Conservation (phyloP, 2,888 invertebrate species). For the Trissoscelio sp. region DNA sequence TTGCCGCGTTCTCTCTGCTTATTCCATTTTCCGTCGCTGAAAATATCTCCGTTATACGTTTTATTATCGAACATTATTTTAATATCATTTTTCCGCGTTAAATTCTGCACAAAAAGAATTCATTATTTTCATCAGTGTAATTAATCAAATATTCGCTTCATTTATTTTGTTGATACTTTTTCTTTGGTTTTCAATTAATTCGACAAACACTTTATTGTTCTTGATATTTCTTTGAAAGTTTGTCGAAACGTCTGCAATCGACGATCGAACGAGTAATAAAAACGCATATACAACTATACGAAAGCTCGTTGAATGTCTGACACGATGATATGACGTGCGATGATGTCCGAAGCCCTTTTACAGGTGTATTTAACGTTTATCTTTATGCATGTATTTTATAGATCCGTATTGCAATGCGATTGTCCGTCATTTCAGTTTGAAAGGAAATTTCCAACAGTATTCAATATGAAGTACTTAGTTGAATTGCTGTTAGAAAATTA, state of each 20-base stretch:
- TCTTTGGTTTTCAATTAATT: background rate
- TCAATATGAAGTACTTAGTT: too few relatives aligned
- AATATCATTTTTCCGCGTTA: too few relatives aligned
- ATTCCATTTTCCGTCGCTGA: background rate
- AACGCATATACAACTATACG: slow-evolving; percentile 38
- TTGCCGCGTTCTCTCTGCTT: background rate
- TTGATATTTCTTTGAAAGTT: background rate
- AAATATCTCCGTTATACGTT: slow-evolving; percentile 1
- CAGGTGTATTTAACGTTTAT: slow-evolving; percentile 48
- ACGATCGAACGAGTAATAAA: slow-evolving; percentile 49
- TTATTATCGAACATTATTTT: slow-evolving; percentile 3
- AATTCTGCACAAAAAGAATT: background rate
- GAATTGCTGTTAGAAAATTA: too few relatives aligned
- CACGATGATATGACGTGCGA: slow-evolving; percentile 41
- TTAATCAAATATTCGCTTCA: too few relatives aligned
- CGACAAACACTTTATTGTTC: background rate
- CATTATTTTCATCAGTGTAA: too few relatives aligned
- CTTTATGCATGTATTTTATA: slow-evolving; percentile 39
- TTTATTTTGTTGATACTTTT: background rate
- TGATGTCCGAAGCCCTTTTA: slow-evolving; percentile 43
- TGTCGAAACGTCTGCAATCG: slow-evolving; percentile 19
- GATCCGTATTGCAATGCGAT: slow-evolving; percentile 19
- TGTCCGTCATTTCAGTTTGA: slow-evolving; percentile 24
- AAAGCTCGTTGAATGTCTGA: slow-evolving; percentile 49
- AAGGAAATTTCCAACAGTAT: background rate